These are phyloP conservation scores for Hemicordylus capensis DNA, from an alignment of 2,113 vertebrate species.

Conservation along the genomic window DNA sequence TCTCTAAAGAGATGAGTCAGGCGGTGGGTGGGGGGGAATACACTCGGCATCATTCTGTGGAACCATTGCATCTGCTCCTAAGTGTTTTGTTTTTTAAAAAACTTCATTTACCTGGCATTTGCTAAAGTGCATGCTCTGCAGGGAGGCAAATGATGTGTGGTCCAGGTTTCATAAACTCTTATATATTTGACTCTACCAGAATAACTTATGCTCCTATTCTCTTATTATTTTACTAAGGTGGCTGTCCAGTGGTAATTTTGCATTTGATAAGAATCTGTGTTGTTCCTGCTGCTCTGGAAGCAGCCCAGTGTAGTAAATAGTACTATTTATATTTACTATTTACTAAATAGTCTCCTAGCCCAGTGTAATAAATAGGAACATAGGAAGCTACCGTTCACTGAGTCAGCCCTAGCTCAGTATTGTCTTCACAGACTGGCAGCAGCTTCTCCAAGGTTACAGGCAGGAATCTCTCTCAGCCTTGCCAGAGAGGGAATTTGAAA, in stretches of 20 bases:
- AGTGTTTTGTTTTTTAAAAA: conserved; percentile 27
- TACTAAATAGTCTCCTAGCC: too few relatives aligned
- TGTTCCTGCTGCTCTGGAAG: not conserved
- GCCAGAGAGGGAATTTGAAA: too few relatives aligned
- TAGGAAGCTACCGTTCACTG: too few relatives aligned
- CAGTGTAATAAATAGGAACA: too few relatives aligned
- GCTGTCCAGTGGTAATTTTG: not conserved
- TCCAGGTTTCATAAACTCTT: not conserved
- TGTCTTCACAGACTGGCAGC: too few relatives aligned
- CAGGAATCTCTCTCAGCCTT: too few relatives aligned
- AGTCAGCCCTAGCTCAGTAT: too few relatives aligned
- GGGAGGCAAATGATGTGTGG: not conserved
- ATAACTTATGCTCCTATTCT: not conserved
- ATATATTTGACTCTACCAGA: not conserved
- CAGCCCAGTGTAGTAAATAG: not conserved
- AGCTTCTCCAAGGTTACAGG: too few relatives aligned
- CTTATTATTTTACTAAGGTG: not conserved
- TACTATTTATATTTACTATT: too few relatives aligned
- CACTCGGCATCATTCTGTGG: not conserved
- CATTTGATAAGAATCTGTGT: not conserved
- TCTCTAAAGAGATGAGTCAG: not conserved
- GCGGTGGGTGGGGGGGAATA: not conserved
- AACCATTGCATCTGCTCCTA: not conserved
- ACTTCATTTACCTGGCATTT: conserved; percentile 18
- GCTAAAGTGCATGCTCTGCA: not conserved